Percentiles rank a stretch among this genome's conserved stretches.
Conservation (phyloP, 2,888 invertebrate genomes). For the Tethea ocularis region DNA sequence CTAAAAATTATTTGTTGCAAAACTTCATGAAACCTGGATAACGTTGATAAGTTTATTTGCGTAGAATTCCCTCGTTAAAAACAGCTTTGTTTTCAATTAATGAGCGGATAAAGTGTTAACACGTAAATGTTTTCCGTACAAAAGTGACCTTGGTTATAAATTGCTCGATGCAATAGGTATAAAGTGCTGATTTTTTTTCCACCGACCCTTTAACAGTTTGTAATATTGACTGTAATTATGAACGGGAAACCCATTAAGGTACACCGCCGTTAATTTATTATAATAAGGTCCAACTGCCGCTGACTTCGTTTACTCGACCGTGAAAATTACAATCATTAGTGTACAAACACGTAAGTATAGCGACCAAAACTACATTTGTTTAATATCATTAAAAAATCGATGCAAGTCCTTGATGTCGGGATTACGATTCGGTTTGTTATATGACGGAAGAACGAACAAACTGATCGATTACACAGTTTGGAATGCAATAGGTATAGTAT, state of each 20-base stretch:
- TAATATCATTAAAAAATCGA: conserved; percentile 5
- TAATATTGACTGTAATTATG: conserved; percentile 70
- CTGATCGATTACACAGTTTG: neutral
- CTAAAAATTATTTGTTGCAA: neutral
- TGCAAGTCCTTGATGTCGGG: neutral
- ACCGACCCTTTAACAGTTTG: conserved; percentile 64
- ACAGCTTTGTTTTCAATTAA: conserved; percentile 37
- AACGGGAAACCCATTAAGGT: conserved; percentile 69
- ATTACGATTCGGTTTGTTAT: neutral
- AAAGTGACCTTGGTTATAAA: conserved; percentile 39
- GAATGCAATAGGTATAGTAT: neutral
- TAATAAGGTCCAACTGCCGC: conserved; percentile 79
- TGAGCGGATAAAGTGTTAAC: conserved; percentile 35
- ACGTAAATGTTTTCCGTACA: conserved; percentile 37
- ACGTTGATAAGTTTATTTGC: neutral
- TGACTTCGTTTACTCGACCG: conserved; percentile 64
- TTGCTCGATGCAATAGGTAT: conserved; percentile 16
- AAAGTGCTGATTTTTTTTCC: conserved; percentile 46
- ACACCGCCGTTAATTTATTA: conserved; percentile 76
- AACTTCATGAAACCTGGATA: neutral
- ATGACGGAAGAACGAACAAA: neutral
- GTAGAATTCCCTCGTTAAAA: conserved; percentile 24
- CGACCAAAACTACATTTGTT: conserved; percentile 20
- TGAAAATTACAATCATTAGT: conserved; percentile 78
- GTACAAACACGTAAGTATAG: conserved; percentile 43